Evolutionary conservation across 2,797 vertebrate genomes (phyloP).

Genomic region (Pseudopleuronectes americanus): DNA sequence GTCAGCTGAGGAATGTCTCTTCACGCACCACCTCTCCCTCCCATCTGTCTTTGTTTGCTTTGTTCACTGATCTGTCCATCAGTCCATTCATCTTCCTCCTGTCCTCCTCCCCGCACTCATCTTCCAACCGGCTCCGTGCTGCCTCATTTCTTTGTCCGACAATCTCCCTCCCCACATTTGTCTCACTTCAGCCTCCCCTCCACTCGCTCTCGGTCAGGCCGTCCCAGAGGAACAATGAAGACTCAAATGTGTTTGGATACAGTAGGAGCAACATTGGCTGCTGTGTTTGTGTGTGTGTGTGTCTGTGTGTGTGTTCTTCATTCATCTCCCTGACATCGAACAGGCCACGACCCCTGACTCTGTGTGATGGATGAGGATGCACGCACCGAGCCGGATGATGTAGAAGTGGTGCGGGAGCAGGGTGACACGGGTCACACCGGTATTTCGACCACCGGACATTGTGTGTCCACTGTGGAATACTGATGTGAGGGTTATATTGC

Average conservation of each 20-base stretch:
- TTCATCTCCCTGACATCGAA: slow-evolving; percentile 35
- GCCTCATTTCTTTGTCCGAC: slow-evolving; percentile 58
- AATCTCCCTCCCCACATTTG: slow-evolving; percentile 65
- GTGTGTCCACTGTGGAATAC: slow-evolving; percentile 39
- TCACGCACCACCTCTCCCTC: slow-evolving; percentile 57
- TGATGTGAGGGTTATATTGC: slow-evolving; percentile 28
- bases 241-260: slow-evolving; percentile 36
- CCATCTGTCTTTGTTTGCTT: slow-evolving; percentile 80
- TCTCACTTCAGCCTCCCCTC: slow-evolving; percentile 57
- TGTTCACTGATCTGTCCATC: slow-evolving; percentile 79
- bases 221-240: slow-evolving; percentile 49
- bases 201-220: slow-evolving; percentile 25
- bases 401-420: slow-evolving; percentile 28
- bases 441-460: slow-evolving; percentile 47
- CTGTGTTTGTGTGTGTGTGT: neutral
- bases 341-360: slow-evolving; percentile 35
- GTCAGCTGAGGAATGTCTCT: slow-evolving; percentile 66
- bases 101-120: slow-evolving; percentile 62
- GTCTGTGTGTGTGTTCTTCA: neutral
- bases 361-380: slow-evolving; percentile 47
- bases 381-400: slow-evolving; percentile 31
- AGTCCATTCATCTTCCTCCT: slow-evolving; percentile 78
- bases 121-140: slow-evolving; percentile 37
- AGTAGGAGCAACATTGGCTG: slow-evolving; percentile 15
- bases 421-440: slow-evolving; percentile 23